A percentile compares a stretch with the other conserved stretches of the same genome.
phyloP scores from a whole-genome alignment of 2,797 vertebrate genomes.

The Arctocebus calabarensis region DNA sequence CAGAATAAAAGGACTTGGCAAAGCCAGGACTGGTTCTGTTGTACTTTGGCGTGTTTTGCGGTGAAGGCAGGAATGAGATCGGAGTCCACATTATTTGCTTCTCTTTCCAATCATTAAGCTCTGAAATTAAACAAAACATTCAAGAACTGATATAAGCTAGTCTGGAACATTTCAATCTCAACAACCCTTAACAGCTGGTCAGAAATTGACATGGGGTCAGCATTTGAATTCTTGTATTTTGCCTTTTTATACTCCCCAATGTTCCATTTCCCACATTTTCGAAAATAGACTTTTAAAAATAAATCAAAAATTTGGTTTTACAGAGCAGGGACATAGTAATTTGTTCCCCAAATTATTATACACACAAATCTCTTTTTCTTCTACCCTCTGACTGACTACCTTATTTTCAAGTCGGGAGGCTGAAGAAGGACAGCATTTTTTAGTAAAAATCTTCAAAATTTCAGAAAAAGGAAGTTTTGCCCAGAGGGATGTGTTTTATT shows the following conservation, averaged over 20 bases:
- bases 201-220: not conserved
- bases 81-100: not conserved
- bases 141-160: not conserved
- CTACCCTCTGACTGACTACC: not conserved
- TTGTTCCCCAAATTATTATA: not conserved
- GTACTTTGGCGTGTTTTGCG: not conserved
- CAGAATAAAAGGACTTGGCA: not conserved
- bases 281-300: not conserved
- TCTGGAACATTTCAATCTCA: not conserved
- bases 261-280: not conserved
- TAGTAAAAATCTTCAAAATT: not conserved
- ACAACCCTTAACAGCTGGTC: not conserved
- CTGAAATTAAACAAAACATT: not conserved
- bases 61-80: not conserved
- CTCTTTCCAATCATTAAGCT: not conserved
- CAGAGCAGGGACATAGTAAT: not conserved
- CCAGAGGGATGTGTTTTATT: not conserved
- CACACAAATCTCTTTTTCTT: not conserved
- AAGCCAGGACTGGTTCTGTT: not conserved
- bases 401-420: not conserved
- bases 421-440: not conserved
- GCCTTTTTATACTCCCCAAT: not conserved
- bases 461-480: not conserved
- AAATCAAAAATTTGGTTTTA: conserved; percentile 11
- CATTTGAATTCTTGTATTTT: not conserved